Conservation (phyloP, 2,113 vertebrate species). For the Brienomyrus brachyistius region DNA sequence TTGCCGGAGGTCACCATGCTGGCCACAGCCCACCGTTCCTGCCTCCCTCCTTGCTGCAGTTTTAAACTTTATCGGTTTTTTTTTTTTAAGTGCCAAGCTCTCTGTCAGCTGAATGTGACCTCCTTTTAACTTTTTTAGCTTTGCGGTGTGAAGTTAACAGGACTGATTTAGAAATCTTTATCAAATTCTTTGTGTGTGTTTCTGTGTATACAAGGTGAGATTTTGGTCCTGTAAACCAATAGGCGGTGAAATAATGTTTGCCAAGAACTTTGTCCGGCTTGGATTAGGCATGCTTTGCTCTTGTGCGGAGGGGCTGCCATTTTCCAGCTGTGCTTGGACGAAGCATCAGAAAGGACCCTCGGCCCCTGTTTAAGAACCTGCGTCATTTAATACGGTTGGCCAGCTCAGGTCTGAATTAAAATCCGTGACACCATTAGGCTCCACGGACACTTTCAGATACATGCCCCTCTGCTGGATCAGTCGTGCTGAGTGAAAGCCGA, state of each 20-base stretch:
- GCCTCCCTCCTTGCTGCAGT: background rate
- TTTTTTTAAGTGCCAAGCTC: background rate
- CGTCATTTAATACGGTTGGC: background rate
- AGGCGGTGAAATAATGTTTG: background rate
- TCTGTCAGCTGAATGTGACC: background rate
- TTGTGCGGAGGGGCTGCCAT: background rate
- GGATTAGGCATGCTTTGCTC: background rate
- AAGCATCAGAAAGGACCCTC: background rate
- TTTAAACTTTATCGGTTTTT: background rate
- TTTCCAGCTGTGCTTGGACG: constrained; percentile 12
- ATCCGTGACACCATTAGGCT: background rate
- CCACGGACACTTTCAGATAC: background rate
- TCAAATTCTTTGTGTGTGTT: background rate
- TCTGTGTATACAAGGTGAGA: background rate
- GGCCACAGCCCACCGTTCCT: background rate
- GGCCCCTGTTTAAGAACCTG: background rate
- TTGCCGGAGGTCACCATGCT: background rate
- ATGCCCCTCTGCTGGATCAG: background rate
- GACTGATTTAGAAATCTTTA: background rate
- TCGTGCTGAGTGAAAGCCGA: background rate
- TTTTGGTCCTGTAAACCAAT: background rate
- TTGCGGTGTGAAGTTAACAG: background rate
- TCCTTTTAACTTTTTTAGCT: background rate
- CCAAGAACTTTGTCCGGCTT: background rate
- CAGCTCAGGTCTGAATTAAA: constrained; percentile 13